These are phyloP conservation scores for Lineus longissimus DNA, from an alignment of 1,140 invertebrate species.

Conservation along the genomic window DNA sequence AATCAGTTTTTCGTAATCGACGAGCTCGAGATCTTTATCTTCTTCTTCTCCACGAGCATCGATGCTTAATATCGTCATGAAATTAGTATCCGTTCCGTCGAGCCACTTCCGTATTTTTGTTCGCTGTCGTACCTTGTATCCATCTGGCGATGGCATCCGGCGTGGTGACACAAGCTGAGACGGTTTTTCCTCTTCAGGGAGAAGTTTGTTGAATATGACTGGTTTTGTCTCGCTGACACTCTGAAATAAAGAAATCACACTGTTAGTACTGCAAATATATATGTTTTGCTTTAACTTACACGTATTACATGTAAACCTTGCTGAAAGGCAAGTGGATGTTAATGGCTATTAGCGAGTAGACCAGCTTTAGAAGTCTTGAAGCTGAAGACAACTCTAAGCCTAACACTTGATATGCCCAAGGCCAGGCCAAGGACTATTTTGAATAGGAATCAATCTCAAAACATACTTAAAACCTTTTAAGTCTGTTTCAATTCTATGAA, in stretches of 20 bases:
- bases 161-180: conserved; percentile 7
- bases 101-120: conserved; percentile 13
- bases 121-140: conserved; percentile 31
- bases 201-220: conserved; percentile 29
- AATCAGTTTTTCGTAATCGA: background rate
- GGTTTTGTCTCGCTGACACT: conserved; percentile 32
- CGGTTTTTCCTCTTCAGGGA: conserved; percentile 10
- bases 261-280: background rate
- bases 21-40: background rate
- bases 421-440: background rate
- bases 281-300: background rate
- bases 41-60: background rate
- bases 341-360: background rate
- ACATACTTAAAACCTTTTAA: background rate
- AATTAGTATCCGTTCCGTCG: conserved; percentile 13
- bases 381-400: no score
- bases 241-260: conserved; percentile 17
- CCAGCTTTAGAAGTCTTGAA: no score
- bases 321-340: background rate
- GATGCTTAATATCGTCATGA: background rate
- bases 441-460: background rate
- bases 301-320: background rate
- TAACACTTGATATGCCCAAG: no score
- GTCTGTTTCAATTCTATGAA: no score
- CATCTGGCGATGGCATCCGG: conserved; percentile 5